Conservation (phyloP, 1,140 invertebrate genomes). For the Potamilus streckersoni region DNA sequence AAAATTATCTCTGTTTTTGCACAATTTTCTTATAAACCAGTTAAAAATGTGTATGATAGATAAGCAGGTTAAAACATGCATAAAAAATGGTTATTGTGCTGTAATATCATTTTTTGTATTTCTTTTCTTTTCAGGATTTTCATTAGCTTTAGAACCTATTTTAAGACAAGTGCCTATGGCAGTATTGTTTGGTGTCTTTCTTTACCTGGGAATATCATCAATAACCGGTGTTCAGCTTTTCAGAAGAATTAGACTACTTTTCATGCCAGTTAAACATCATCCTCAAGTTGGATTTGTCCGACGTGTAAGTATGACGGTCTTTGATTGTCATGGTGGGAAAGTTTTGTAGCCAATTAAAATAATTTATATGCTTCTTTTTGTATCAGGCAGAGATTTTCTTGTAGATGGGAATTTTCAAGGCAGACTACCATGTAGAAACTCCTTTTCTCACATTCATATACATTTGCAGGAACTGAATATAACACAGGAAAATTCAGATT, state of each 20-base stretch:
- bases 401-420: background rate
- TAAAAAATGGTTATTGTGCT: background rate
- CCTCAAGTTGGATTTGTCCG: constrained; percentile 77
- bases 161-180: constrained; percentile 89
- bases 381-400: background rate
- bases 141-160: constrained; percentile 83
- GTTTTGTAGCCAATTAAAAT: too few relatives aligned
- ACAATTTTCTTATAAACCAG: too few relatives aligned
- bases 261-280: constrained; percentile 95
- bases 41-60: background rate
- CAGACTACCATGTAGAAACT: too few relatives aligned
- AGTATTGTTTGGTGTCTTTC: constrained; percentile 94
- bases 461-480: background rate
- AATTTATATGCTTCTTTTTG: too few relatives aligned
- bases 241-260: constrained; percentile 84
- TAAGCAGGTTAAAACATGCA: background rate
- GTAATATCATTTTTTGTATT: background rate
- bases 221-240: constrained; percentile 93
- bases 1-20: background rate
- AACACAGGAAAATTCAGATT: too few relatives aligned
- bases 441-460: background rate
- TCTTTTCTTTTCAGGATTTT: constrained; percentile 74
- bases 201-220: constrained; percentile 96
- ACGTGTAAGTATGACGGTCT: constrained; percentile 56
- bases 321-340: too few relatives aligned